These are phyloP conservation scores for Hetaerina titia DNA, from an alignment of 2,888 invertebrate species.

Conservation along the genomic window DNA sequence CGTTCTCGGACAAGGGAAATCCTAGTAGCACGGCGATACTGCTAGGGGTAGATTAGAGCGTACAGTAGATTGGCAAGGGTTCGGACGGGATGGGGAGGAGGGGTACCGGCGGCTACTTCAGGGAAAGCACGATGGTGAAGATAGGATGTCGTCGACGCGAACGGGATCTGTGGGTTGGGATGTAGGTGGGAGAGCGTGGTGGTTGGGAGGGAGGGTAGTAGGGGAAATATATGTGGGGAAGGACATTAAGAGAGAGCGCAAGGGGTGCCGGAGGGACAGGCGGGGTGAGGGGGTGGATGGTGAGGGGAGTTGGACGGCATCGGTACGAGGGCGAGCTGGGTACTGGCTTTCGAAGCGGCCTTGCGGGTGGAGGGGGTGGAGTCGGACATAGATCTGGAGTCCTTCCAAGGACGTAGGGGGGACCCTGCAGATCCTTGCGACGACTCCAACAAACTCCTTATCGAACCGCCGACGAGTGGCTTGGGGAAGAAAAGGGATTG, in stretches of 20 bases:
- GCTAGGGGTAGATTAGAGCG: neutral
- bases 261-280: neutral
- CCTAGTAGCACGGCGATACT: neutral
- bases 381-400: conserved; percentile 36
- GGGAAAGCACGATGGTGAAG: neutral
- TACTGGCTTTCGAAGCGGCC: neutral
- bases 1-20: neutral
- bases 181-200: neutral
- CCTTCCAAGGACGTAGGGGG: conserved; percentile 34
- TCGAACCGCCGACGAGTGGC: conserved; percentile 38
- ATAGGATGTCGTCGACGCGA: neutral
- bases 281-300: neutral
- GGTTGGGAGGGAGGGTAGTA: neutral
- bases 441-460: conserved; percentile 55
- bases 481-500: neutral
- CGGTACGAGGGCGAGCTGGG: neutral
- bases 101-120: neutral
- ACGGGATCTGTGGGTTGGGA: neutral
- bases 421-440: conserved; percentile 60
- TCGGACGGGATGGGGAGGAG: neutral
- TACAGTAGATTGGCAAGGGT: neutral
- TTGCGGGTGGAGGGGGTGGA: neutral
- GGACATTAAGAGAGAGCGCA: neutral
- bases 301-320: too few species aligned
- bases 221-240: neutral